Conservation (phyloP, 2,888 invertebrate species). For the Drosophila anceps region DNA sequence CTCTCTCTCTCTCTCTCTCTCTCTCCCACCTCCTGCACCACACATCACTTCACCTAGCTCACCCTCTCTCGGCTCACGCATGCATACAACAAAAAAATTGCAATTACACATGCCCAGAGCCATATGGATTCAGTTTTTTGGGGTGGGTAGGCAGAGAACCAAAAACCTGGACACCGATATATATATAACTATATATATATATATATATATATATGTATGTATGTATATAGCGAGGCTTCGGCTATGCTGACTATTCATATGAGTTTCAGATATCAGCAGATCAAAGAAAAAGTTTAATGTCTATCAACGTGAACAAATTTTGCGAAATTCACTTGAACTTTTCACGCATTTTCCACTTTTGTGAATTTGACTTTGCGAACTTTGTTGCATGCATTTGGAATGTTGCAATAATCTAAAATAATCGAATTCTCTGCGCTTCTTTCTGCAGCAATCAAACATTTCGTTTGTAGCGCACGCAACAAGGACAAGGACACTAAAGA, state of each 20-base stretch:
- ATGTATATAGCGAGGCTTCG: no score
- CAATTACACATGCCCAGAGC: constrained; percentile 30
- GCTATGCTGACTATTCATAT: constrained; percentile 6
- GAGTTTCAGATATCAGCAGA: not conserved
- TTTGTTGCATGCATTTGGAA: no score
- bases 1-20: no score
- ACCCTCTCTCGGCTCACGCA: not conserved
- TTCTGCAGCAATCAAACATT: not conserved
- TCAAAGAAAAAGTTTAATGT: no score
- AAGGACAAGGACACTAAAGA: constrained; percentile 4
- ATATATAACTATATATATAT: not conserved
- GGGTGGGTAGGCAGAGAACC: constrained; percentile 27
- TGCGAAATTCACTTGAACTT: not conserved
- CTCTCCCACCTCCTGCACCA: not conserved
- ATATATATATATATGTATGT: not conserved
- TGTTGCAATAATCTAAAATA: no score
- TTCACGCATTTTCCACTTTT: not conserved
- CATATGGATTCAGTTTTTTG: constrained; percentile 9
- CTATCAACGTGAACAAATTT: no score
- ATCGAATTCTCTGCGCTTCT: no score
- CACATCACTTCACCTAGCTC: not conserved
- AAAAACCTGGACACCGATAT: not conserved
- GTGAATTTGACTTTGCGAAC: not conserved
- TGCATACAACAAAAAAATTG: constrained; percentile 36
- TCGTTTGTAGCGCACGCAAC: constrained; percentile 37